Evolutionary conservation across 2,797 vertebrate species (phyloP), one percentile per base, ranked within the genome.

Genomic region (Aselliscus stoliczkanus): DNA sequence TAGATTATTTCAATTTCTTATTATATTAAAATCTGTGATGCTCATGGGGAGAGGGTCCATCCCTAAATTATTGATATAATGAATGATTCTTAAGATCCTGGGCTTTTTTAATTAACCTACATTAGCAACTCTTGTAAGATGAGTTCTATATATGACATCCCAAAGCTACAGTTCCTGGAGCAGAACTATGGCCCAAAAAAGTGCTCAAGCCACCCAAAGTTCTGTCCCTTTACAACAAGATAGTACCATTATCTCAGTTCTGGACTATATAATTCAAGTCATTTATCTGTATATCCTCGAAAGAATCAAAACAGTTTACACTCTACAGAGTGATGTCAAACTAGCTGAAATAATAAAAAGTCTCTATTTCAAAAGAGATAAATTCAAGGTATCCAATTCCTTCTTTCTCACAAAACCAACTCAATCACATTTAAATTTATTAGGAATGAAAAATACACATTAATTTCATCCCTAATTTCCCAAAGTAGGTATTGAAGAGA

Each of bases 401-500:
- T 13, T 87, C 39, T 95, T 83, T 64, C 4, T 34, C 31, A 70
- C 7, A 81, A 89, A 96, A 72, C 21, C 67, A 77, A 54, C 44
- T 15, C n/a, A 81, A 62, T 81, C 27, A 23, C 42, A 79, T 70
- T 93, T 88, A 64, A 85, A 95, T 86, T 84, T 82, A 79, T 92
- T 84, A 52, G 31, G 34, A 97, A 90, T 80, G 29, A 90, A 90
- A 95, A 90, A 77, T 72, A 56, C 20, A 85, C 4, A 85, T 17
- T 50, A 47, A 75, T 77, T 34, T 52, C 12, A 86, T 79, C 13
- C 27, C 29, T 54, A 29, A 72, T 82, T 89, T 93, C 52, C 72
- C n/a, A 73, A 72, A 79, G 70, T 84, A 92, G 75, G 4, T 31
- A 94, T 82, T 84, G 13, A 14, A 76, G 34, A 73, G 4, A 72